Conservation (phyloP, 1,140 invertebrate genomes). For the Pseudomyrmex dendroicus region DNA sequence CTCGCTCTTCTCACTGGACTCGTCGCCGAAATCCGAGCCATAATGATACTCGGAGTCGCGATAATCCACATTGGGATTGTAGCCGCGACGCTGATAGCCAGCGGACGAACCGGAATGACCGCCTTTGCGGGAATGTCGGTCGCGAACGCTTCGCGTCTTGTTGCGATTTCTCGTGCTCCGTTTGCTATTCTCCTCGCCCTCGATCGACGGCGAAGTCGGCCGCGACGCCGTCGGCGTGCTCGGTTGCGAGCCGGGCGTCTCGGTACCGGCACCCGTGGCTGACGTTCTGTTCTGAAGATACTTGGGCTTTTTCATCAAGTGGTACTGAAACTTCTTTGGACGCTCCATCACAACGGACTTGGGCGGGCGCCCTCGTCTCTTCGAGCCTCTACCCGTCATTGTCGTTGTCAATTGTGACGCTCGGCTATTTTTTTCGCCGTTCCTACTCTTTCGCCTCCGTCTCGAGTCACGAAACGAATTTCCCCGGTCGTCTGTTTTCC, state of each 20-base stretch:
- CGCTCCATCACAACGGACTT: conserved; percentile 94
- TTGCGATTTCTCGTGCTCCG: conserved; percentile 86
- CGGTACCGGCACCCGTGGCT: conserved; percentile 83
- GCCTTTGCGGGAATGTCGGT: conserved; percentile 88
- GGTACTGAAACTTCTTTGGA: conserved; percentile 93
- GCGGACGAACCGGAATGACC: conserved; percentile 85
- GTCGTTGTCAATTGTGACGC: conserved; percentile 84
- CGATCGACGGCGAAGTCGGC: conserved; percentile 90
- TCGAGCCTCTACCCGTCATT: conserved; percentile 94
- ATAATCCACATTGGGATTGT: conserved; percentile 91
- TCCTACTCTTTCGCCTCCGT: too few relatives aligned
- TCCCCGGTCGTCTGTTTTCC: neutral
- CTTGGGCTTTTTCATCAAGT: conserved; percentile 96
- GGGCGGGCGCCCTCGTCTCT: conserved; percentile 94
- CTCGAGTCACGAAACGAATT: conserved; percentile 20
- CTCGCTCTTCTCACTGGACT: conserved; percentile 92
- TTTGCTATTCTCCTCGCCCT: conserved; percentile 89
- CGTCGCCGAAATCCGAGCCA: conserved; percentile 95
- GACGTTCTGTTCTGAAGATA: conserved; percentile 89
- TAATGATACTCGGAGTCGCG: conserved; percentile 95
- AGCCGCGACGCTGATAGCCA: conserved; percentile 88
- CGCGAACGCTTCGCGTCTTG: conserved; percentile 80
- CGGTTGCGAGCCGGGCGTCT: conserved; percentile 87
- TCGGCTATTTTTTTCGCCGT: conserved; percentile 26
- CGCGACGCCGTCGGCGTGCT: conserved; percentile 92